phyloP scores from a whole-genome alignment of 1,140 invertebrate species.

The Eueides isabella region DNA sequence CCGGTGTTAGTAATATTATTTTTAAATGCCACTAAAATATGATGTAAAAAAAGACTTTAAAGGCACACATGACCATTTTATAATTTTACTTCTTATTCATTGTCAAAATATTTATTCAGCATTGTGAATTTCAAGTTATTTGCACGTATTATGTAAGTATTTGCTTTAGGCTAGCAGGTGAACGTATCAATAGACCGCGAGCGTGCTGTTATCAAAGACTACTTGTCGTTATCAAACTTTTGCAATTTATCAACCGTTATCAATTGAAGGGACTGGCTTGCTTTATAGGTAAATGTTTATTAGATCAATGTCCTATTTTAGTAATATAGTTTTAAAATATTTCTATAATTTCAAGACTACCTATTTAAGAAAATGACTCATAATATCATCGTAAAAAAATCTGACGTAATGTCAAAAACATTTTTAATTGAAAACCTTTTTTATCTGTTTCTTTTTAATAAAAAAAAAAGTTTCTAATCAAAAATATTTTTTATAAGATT shows the following conservation, averaged over 20 bases:
- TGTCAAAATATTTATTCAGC: constrained; percentile 18
- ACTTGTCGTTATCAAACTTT: constrained; percentile 52
- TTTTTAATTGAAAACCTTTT: not conserved
- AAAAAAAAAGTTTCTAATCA: too few relatives aligned
- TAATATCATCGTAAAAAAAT: not conserved
- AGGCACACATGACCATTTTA: too few relatives aligned
- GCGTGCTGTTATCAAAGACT: constrained; percentile 59
- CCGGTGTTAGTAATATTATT: too few relatives aligned
- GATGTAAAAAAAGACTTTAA: too few relatives aligned
- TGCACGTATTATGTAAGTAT: constrained; percentile 25
- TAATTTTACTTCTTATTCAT: not conserved
- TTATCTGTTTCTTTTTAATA: too few relatives aligned
- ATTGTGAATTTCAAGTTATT: constrained; percentile 25
- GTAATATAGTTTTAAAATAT: not conserved
- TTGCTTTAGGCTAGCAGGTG: constrained; percentile 53
- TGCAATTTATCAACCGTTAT: constrained; percentile 57
- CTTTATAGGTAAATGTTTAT: constrained; percentile 5
- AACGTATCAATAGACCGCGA: constrained; percentile 53
- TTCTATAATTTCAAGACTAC: not conserved
- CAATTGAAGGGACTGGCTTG: constrained; percentile 41
- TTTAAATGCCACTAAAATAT: too few relatives aligned
- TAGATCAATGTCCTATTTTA: constrained; percentile 6
- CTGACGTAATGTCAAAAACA: not conserved
- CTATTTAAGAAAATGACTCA: not conserved
- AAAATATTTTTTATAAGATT: too few relatives aligned